A percentile compares a stretch with the other conserved stretches of the same genome.
These are phyloP conservation scores for Eulemur coronatus DNA, from an alignment of 2,797 vertebrate genomes.

Conservation along the genomic window DNA sequence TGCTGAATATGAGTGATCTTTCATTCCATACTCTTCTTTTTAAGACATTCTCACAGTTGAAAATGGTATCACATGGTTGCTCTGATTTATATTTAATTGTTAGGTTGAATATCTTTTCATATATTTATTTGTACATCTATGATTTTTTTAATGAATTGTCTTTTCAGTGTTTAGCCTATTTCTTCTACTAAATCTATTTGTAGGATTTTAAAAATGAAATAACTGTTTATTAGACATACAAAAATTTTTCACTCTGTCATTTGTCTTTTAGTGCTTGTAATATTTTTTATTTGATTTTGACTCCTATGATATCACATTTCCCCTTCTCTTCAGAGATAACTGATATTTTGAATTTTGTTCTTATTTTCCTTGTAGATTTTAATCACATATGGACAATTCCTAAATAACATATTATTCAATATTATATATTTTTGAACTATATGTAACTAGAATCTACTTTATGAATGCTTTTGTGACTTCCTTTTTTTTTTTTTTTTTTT, in stretches of 20 bases:
- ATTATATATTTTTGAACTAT: neutral
- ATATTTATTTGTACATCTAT: neutral
- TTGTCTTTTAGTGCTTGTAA: neutral
- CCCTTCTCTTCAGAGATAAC: neutral
- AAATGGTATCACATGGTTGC: neutral
- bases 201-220: neutral
- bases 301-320: neutral
- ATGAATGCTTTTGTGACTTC: neutral
- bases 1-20: neutral
- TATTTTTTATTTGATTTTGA: neutral
- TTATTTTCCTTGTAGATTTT: slow-evolving; percentile 10
- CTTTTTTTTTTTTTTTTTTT: neutral
- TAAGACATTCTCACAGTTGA: neutral
- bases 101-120: neutral
- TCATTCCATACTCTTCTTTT: neutral
- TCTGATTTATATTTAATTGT: slow-evolving; percentile 8
- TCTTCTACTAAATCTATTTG: slow-evolving; percentile 33
- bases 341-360: slow-evolving; percentile 14
- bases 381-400: neutral
- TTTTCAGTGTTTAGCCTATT: neutral
- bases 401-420: slow-evolving; percentile 10
- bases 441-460: neutral
- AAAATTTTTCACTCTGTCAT: neutral
- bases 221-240: neutral
- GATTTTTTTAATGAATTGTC: slow-evolving; percentile 10